Percentiles rank a stretch among this genome's conserved stretches.
These are phyloP conservation scores for Oncorhynchus kisutch DNA, from an alignment of 2,113 vertebrate genomes.

Conservation along the genomic window DNA sequence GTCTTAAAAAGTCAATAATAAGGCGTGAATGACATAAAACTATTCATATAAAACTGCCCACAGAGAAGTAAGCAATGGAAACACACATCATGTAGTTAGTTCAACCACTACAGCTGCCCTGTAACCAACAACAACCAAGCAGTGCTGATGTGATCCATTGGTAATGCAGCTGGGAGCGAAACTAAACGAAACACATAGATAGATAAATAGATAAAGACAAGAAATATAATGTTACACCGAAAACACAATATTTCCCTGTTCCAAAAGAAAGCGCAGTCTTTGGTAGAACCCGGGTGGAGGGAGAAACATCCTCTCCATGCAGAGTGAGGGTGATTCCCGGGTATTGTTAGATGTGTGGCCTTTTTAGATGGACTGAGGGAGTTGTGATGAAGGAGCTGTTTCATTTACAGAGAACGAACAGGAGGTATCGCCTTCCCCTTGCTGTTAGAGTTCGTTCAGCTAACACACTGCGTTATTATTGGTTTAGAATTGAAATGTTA, in stretches of 20 bases:
- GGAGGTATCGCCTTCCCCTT: conserved; percentile 89
- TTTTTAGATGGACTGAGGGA: conserved; percentile 50
- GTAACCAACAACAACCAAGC: too few species aligned
- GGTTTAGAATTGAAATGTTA: conserved; percentile 99
- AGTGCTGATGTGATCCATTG: not conserved
- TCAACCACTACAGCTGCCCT: too few species aligned
- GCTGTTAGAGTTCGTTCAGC: conserved; percentile 82
- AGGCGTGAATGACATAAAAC: not conserved
- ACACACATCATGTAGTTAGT: too few species aligned
- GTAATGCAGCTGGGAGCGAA: not conserved
- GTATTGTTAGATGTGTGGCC: conserved; percentile 85
- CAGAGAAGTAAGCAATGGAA: too few species aligned
- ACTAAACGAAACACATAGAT: not conserved
- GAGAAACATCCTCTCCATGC: conserved; percentile 18
- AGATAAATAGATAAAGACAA: too few species aligned
- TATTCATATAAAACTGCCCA: too few species aligned
- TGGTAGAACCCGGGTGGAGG: not conserved
- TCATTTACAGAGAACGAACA: conserved; percentile 88
- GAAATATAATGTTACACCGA: too few species aligned
- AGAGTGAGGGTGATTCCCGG: conserved; percentile 61
- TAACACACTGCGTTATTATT: conserved; percentile 93
- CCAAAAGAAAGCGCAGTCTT: too few species aligned
- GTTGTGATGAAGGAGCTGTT: conserved; percentile 88
- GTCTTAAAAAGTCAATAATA: not conserved
- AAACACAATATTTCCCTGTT: too few species aligned